A percentile compares a stretch with the other conserved stretches of the same genome.
Evolutionary conservation across 2,113 vertebrate genomes (phyloP).

Genomic region (Thunnus maccoyii): DNA sequence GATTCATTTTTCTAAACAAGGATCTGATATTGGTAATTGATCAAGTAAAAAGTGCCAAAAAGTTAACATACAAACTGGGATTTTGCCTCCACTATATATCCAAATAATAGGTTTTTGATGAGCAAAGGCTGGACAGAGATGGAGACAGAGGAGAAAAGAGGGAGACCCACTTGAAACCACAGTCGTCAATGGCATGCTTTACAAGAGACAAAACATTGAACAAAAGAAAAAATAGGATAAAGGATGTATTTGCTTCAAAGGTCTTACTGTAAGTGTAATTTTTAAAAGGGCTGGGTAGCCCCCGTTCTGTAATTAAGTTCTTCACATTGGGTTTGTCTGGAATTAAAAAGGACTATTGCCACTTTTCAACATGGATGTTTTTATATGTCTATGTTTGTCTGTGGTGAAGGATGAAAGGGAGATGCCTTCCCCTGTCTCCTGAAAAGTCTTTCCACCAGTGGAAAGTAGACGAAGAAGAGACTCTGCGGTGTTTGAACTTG

Average conservation of each 20-base stretch:
- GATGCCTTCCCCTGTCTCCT: conserved; percentile 77
- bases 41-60: neutral
- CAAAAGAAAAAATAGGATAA: conserved; percentile 81
- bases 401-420: conserved; percentile 84
- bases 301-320: conserved; percentile 85
- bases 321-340: conserved; percentile 81
- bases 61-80: conserved; percentile 5
- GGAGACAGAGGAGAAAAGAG: conserved; percentile 68
- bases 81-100: conserved; percentile 26
- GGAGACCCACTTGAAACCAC: conserved; percentile 75
- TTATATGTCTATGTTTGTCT: conserved; percentile 85
- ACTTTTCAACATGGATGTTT: conserved; percentile 81
- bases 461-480: conserved; percentile 72
- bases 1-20: neutral
- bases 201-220: conserved; percentile 77
- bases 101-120: conserved; percentile 67
- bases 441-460: conserved; percentile 73
- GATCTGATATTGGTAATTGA: conserved; percentile 12
- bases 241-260: conserved; percentile 81
- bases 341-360: conserved; percentile 82
- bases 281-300: conserved; percentile 81
- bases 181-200: conserved; percentile 78
- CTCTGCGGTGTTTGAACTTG: conserved; percentile 71
- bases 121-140: conserved; percentile 54
- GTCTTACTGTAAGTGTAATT: conserved; percentile 84